phyloP scores from a whole-genome alignment of 2,888 invertebrate species.

The Tenthredo notha region DNA sequence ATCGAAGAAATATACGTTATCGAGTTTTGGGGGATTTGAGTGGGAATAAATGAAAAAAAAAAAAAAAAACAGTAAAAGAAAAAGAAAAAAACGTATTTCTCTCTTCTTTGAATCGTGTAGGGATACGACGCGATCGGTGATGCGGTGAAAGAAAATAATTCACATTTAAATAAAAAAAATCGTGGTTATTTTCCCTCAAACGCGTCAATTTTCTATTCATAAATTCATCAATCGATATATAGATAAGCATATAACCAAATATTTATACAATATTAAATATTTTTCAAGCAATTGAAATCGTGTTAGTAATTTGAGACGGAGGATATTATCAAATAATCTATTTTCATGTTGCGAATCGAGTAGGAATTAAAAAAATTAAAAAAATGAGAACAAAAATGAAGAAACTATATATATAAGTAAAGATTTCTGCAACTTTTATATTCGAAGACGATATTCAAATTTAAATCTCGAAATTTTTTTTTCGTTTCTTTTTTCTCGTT shows the following conservation, averaged over 20 bases:
- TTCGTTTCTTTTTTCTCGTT: too few species aligned
- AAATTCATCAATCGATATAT: not conserved
- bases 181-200: not conserved
- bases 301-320: not conserved
- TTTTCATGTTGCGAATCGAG: not conserved
- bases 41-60: not conserved
- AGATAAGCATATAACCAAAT: not conserved
- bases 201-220: not conserved
- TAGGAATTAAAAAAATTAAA: not conserved
- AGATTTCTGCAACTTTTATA: not conserved
- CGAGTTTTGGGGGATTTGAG: not conserved
- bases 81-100: not conserved
- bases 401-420: not conserved
- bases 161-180: too few species aligned
- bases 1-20: conserved; percentile 1
- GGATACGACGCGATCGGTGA: not conserved
- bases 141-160: conserved; percentile 3
- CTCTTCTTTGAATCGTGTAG: not conserved
- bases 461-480: conserved; percentile 33
- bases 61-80: not conserved
- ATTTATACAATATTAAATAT: not conserved
- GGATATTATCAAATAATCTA: not conserved
- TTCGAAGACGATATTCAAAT: conserved; percentile 49
- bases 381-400: not conserved
- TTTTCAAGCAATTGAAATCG: not conserved